Evolutionary conservation across 2,113 vertebrate genomes (phyloP), one percentile per base, ranked within the genome.

Genomic region (Vanacampus margaritifer): DNA sequence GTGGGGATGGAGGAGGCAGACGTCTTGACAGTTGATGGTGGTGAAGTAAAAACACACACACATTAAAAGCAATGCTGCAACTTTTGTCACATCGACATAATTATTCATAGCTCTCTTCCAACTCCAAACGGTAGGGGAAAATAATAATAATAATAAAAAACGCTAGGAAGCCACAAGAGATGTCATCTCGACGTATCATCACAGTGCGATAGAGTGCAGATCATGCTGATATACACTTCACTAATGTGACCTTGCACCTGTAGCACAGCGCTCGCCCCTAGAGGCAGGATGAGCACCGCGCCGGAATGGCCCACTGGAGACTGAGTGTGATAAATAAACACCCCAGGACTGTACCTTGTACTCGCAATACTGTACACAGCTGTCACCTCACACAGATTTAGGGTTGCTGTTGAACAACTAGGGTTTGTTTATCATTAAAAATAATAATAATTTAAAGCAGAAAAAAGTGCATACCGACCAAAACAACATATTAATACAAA

Each of bases 51-150:
- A 46, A 19, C 12, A 16, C 1, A 24, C 8, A n/a, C 48, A 51
- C 51, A 14, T 54, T 26, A 13, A 54, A 54, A 54, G 24, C 6
- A 4, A 54, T 12, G 24, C 54, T 17, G 54, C 13, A 57, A 57
- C 26, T 57, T 26, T 26, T 45, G 60, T 62, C 39, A 17, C 37
- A 14, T 26, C 17, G 60, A 23, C 23, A 71, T 79, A 78, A 79
- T 87, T 83, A 82, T 79, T 81, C 65, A 85, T 43, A 54, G 62
- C 60, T 72, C 67, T 64, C 69, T 77, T 74, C 77, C 61, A 61
- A 62, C 68, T 64, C 60, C 0, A 26, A 69, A 53, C 28, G 56
- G 51, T 11, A 71, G 67, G 10, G 9, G 16, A 10, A 6, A 6
- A n/a, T n/a, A n/a, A n/a, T n/a, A 8, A 57, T 32, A 57, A 57